Conservation (phyloP, 2,113 vertebrate genomes). For the Colius striatus region DNA sequence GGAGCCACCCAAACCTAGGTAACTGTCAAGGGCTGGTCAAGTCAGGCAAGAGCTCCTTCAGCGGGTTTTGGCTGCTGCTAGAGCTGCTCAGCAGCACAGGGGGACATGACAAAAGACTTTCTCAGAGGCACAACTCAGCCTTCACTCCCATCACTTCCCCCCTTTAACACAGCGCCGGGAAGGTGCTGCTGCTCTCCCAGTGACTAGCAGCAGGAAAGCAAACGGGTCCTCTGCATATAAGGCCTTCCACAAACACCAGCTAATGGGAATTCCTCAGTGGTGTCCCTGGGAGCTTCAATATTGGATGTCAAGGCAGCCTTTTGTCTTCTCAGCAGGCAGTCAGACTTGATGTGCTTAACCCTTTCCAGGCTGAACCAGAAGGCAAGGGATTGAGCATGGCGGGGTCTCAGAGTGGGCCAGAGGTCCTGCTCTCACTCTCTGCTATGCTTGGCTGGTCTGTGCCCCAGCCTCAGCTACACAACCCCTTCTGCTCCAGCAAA, state of each 20-base stretch:
- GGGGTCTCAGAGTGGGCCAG: background rate
- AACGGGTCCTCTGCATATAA: conserved; percentile 8
- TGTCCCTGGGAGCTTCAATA: conserved; percentile 63
- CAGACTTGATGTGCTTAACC: conserved; percentile 40
- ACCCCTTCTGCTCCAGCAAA: background rate
- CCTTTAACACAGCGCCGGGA: background rate
- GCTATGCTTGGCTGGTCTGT: background rate
- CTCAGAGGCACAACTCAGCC: background rate
- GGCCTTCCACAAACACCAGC: conserved; percentile 62
- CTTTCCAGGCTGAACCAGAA: background rate
- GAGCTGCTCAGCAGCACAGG: background rate
- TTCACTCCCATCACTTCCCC: rapidly evolving
- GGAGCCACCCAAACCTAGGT: background rate
- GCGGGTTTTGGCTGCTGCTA: background rate
- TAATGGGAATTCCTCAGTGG: conserved; percentile 63
- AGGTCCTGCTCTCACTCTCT: background rate
- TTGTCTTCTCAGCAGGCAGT: conserved; percentile 55
- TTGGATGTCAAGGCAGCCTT: conserved; percentile 61
- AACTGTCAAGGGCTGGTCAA: background rate
- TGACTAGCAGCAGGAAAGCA: background rate
- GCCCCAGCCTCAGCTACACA: background rate
- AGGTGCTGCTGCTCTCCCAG: conserved; percentile 16
- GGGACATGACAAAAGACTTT: background rate
- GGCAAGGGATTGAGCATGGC: rapidly evolving
- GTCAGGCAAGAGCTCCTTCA: background rate